Percentiles rank a stretch among this genome's conserved stretches.
phyloP scores from a whole-genome alignment of 2,113 vertebrate genomes.

The Peucedramus taeniatus region DNA sequence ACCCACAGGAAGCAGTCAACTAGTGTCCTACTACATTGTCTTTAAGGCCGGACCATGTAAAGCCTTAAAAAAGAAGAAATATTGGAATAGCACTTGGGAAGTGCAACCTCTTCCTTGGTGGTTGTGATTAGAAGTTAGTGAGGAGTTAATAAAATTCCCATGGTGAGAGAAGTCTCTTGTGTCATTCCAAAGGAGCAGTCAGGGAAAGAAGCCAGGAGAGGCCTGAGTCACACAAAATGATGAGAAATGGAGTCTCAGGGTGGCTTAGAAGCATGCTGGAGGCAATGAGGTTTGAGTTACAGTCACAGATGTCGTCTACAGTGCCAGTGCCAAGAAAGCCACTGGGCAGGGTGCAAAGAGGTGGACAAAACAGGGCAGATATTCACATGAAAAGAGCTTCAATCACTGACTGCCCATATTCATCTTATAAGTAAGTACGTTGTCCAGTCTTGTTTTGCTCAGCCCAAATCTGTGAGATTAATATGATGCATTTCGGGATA shows the following conservation, averaged over 20 bases:
- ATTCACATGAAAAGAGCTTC: background rate
- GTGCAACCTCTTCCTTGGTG: background rate
- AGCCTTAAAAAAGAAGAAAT: background rate
- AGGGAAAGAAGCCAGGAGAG: background rate
- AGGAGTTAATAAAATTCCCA: background rate
- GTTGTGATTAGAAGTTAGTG: background rate
- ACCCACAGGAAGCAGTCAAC: background rate
- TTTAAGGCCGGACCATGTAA: background rate
- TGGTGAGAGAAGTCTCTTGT: background rate
- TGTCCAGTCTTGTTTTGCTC: background rate
- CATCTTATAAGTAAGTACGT: background rate
- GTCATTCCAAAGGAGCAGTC: background rate
- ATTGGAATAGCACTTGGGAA: background rate
- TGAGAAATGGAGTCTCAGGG: background rate
- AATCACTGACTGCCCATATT: background rate
- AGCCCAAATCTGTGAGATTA: background rate
- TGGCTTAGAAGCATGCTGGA: background rate
- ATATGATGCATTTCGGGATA: background rate
- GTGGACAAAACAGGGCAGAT: background rate
- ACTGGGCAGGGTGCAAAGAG: background rate
- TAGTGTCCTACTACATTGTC: background rate
- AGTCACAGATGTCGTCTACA: background rate
- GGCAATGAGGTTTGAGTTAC: background rate
- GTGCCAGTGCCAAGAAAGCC: background rate
- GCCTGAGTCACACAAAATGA: background rate